Evolutionary conservation across 2,888 invertebrate genomes (phyloP).

Genomic region (Pollenia griseotomentosa): DNA sequence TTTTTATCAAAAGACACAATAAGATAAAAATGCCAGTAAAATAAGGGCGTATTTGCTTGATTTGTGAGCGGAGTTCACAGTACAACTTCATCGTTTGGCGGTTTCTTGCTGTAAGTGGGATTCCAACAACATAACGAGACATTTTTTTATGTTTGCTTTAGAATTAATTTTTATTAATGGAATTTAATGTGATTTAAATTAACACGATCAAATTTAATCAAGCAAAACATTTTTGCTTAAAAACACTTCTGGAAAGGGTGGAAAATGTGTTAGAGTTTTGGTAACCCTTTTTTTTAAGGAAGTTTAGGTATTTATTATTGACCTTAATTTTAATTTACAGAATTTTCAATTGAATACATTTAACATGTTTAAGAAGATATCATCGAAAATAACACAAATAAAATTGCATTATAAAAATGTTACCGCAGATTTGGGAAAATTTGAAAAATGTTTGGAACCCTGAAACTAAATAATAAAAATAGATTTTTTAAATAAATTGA

Average conservation of each 20-base stretch:
- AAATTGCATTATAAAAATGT: no score
- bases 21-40: slow-evolving; percentile 32
- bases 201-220: slow-evolving; percentile 19
- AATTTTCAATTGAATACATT: no score
- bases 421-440: no score
- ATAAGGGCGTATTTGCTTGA: slow-evolving; percentile 66
- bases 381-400: no score
- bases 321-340: no score
- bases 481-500: no score
- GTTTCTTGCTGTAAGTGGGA: slow-evolving; percentile 36
- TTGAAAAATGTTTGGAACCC: no score
- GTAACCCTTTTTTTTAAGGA: no score
- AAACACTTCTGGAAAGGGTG: background rate
- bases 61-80: slow-evolving; percentile 33
- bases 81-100: slow-evolving; percentile 27
- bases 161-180: slow-evolving; percentile 38
- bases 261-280: background rate
- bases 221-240: background rate
- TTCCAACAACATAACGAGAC: background rate
- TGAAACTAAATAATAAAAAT: no score
- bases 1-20: slow-evolving; percentile 40
- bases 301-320: no score
- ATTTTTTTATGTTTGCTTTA: slow-evolving; percentile 7
- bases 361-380: no score
- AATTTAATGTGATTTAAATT: slow-evolving; percentile 58